Percentiles rank a stretch among this genome's conserved stretches.
Evolutionary conservation across 2,113 vertebrate genomes (phyloP).

Genomic region (Spilogale gracilis): DNA sequence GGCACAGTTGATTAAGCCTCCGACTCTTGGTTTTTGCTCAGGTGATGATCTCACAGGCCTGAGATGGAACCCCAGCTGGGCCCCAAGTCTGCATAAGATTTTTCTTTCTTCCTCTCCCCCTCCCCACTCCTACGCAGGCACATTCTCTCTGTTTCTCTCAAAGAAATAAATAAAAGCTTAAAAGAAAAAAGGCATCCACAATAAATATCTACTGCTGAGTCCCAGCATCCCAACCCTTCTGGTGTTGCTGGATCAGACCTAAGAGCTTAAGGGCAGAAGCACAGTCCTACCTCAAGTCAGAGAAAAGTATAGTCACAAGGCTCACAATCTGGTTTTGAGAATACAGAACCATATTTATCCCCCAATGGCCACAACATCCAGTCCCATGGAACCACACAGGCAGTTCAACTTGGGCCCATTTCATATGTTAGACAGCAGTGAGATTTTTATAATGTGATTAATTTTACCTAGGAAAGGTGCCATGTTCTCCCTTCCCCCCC

Average conservation of each 20-base stretch:
- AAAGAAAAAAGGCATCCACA: not conserved
- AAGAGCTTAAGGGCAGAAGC: not conserved
- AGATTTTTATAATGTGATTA: not conserved
- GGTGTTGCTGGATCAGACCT: not conserved
- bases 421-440: not conserved
- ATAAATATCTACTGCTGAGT: not conserved
- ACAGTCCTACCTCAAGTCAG: not conserved
- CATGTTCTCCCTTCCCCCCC: not conserved
- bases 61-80: not conserved
- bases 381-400: not conserved
- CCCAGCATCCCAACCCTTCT: not conserved
- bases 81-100: not conserved
- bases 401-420: not conserved
- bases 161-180: not conserved
- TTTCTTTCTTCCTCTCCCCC: not conserved
- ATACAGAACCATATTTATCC: not conserved
- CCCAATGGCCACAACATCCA: too few relatives aligned
- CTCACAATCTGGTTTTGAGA: not conserved
- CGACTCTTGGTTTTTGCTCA: not conserved
- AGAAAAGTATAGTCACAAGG: not conserved
- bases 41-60: not conserved
- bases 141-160: not conserved
- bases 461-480: not conserved
- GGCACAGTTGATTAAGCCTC: not conserved
- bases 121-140: accelerated